Percentiles rank a stretch among this genome's conserved stretches.
phyloP scores from a whole-genome alignment of 2,797 vertebrate genomes.

The Agapornis canus region DNA sequence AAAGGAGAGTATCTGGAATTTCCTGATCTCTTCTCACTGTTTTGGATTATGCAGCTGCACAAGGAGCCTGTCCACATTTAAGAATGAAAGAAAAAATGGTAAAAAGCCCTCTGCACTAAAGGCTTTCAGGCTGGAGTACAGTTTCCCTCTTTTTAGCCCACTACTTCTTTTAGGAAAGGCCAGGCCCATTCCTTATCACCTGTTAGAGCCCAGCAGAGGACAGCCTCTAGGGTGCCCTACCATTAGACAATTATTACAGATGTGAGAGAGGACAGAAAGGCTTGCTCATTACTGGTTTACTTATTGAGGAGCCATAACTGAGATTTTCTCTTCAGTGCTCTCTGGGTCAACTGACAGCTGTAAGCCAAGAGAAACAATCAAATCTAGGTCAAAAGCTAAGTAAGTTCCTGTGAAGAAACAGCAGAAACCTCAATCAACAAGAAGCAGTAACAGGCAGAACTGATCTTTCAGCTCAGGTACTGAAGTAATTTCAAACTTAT shows the following conservation, averaged over 20 bases:
- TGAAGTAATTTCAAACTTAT: neutral
- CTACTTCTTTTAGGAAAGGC: neutral
- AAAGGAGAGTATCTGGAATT: neutral
- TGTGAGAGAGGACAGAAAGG: neutral
- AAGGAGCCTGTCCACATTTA: neutral
- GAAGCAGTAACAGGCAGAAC: neutral
- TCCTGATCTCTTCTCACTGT: neutral
- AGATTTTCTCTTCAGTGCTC: neutral
- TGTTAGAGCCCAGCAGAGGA: accelerated
- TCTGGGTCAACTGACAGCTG: neutral
- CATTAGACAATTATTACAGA: neutral
- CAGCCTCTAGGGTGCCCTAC: neutral
- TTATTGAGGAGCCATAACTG: neutral
- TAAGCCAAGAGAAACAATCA: neutral
- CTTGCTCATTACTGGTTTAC: neutral
- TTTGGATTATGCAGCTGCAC: neutral
- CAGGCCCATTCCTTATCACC: neutral
- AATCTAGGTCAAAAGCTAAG: neutral
- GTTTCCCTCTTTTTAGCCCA: accelerated
- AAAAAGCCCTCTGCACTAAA: neutral
- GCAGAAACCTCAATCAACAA: neutral
- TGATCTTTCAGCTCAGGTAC: neutral
- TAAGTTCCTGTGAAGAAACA: neutral
- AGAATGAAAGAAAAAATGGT: accelerated
- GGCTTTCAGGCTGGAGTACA: neutral